phyloP scores from a whole-genome alignment of 2,797 vertebrate genomes.

The Odontamblyopus lacepedii region DNA sequence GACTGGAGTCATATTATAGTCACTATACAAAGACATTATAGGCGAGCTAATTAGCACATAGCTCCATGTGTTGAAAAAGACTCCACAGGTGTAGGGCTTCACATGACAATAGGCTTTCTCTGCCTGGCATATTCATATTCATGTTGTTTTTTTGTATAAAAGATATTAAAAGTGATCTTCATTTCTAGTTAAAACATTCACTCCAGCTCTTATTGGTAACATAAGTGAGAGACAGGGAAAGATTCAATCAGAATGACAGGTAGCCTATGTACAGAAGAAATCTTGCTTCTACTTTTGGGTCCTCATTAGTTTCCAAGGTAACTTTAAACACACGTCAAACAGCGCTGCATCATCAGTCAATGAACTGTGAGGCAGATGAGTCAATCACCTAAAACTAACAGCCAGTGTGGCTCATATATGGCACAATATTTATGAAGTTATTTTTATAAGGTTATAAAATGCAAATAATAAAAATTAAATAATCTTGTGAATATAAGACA shows the following conservation, averaged over 20 bases:
- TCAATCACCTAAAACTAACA: constrained; percentile 8
- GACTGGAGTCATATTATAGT: constrained; percentile 10
- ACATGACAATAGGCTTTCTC: constrained; percentile 1
- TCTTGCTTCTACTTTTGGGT: constrained; percentile 23
- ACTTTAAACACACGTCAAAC: constrained; percentile 27
- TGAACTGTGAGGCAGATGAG: constrained; percentile 3
- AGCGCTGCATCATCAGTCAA: background rate
- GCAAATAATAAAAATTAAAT: no score
- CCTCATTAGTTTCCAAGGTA: constrained; percentile 44
- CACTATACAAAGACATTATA: constrained; percentile 3
- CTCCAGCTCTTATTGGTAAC: background rate
- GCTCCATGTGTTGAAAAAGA: constrained; percentile 12
- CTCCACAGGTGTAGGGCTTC: constrained; percentile 7
- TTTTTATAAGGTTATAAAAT: background rate
- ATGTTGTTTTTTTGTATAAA: no score
- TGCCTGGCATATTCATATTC: no score
- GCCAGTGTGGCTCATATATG: background rate
- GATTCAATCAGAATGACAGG: constrained; percentile 22
- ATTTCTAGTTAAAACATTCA: background rate
- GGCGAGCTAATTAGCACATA: constrained; percentile 29
- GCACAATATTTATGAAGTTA: background rate
- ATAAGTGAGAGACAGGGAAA: constrained; percentile 8
- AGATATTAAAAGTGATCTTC: background rate
- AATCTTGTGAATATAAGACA: no score
- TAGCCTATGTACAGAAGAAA: constrained; percentile 18